Evolutionary conservation across 2,888 invertebrate species (phyloP), one percentile per base, ranked within the genome.

Genomic region (Mythimna ferrago): DNA sequence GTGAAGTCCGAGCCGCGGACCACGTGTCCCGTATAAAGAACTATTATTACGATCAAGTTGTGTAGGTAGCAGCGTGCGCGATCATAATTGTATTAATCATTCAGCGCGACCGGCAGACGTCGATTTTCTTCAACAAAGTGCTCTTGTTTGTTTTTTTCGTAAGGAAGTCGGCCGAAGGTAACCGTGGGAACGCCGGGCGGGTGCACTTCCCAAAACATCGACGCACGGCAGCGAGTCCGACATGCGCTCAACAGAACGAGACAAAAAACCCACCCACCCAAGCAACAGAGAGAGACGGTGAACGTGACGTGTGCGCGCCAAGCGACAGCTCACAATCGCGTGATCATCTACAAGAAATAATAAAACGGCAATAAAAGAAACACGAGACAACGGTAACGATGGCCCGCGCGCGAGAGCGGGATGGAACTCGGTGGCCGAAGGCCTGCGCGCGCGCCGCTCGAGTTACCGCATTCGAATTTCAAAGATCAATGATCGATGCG

Each of bases 201-300:
- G 96, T 96, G 96, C 96, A 96, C 96, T 96, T 96, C 96, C 96
- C 96, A 96, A 96, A 96, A 96, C 96, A 96, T 95, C 96, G 95
- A 93, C 95, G 95, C 95, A 95, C 95, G 95, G 95, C 96, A 95
- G 95, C 95, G 92, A 92, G 92, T 89, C 91, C 93, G 94, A 95
- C 95, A 94, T 94, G 94, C 94, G 95, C 94, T 94, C 92, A 87
- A 78, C 79, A 67, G 86, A 94, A 86, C 79, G 93, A 92, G 93
- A 95, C 62, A 67, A 56, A 86, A 87, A 62, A 92, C 89, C 71
- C 80, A 19, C 60, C 62, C 38, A 51, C 63, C 54, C 11, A 2
- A 66, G 35, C 7, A 81, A 19, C 38, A 86, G 89, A 95, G 67
- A 82, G 82, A 82, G 94, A 94, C 80, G 82, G 87, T 74, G 74